Evolutionary conservation across 2,797 vertebrate species (phyloP), one percentile per base, ranked within the genome.

Genomic region (Arnoldichthys spilopterus): DNA sequence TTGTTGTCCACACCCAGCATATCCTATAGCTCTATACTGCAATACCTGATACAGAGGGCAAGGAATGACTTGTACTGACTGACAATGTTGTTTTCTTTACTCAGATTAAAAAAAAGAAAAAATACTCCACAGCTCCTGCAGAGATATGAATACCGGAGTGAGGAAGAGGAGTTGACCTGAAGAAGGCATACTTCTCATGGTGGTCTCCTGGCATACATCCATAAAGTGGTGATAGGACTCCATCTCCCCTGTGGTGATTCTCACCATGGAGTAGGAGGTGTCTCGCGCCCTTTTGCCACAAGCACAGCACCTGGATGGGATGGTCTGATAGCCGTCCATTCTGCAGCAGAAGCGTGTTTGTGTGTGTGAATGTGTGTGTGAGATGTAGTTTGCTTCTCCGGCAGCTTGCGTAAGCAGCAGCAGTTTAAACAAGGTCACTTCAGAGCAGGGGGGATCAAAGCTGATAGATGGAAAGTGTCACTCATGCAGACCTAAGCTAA

Each of bases 241-340:
- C 96, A 97, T 98, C 91, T 98, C 96, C 40, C 89, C 92, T 22
- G 92, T 90, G 18, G 95, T 94, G 86, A 98, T 97, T 83, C 92
- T 91, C 73, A 96, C 89, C n/a, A 89, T 83, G 32, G 92, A 92
- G 78, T 92, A 95, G 70, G 91, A 90, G 2, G 85, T 73, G 76
- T 83, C 88, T 34, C 78, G 83, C 24, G 84, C 85, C 81, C 90
- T 88, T 74, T 84, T 88, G 70, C 93, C 92, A 80, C 94, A 94
- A 62, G 81, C 85, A 9, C 20, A 86, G 86, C 94, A 95, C 66
- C 77, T 83, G 58, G 88, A 88, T 77, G 86, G 88, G 83, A 92
- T 82, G n/a, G 85, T 89, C 69, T 78, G 82, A 75, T 80, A 79
- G 15, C 72, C 69, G 2, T 85, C 74, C 84, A 87, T 88, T 58